phyloP scores from a whole-genome alignment of 1,140 invertebrate genomes.

The Gonatopus flavifemur region DNA sequence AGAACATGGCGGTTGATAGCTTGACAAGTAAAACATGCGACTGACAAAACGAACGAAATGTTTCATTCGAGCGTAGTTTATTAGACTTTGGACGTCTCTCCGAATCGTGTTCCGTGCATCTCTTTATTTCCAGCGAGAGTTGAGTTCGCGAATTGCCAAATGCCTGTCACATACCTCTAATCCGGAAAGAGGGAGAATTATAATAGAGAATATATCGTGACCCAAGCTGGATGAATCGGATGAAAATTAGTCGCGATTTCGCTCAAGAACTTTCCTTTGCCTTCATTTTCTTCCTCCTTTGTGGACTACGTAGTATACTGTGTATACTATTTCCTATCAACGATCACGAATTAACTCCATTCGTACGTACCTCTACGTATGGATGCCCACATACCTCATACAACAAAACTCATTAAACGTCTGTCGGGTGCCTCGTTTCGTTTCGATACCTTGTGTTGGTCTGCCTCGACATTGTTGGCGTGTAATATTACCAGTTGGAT shows the following conservation, averaged over 20 bases:
- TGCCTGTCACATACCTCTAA: slow-evolving; percentile 8
- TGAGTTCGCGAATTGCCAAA: slow-evolving; percentile 12
- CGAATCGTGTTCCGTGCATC: too few species aligned
- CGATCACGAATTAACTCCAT: slow-evolving; percentile 38
- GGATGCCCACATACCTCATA: slow-evolving; percentile 24
- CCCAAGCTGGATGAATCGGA: slow-evolving; percentile 20
- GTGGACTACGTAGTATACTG: too few species aligned
- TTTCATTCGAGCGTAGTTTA: too few species aligned
- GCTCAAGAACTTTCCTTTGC: slow-evolving; percentile 32
- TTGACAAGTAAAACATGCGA: too few species aligned
- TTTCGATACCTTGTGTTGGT: slow-evolving; percentile 44
- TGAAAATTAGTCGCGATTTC: too few species aligned
- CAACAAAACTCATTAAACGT: slow-evolving; percentile 53
- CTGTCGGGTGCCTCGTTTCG: slow-evolving; percentile 51
- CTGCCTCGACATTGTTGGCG: slow-evolving; percentile 5
- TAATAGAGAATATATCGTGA: too few species aligned
- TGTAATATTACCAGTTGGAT: too few species aligned
- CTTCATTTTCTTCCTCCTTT: slow-evolving; percentile 28
- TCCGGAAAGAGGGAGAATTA: not conserved
- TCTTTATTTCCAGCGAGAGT: too few species aligned
- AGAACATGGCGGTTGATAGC: too few species aligned
- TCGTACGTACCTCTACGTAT: not conserved
- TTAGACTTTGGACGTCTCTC: slow-evolving; percentile 7
- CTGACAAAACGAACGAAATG: too few species aligned
- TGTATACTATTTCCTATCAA: slow-evolving; percentile 41